Conservation (phyloP, 2,888 invertebrate species). For the Caenorhabditis virilis region DNA sequence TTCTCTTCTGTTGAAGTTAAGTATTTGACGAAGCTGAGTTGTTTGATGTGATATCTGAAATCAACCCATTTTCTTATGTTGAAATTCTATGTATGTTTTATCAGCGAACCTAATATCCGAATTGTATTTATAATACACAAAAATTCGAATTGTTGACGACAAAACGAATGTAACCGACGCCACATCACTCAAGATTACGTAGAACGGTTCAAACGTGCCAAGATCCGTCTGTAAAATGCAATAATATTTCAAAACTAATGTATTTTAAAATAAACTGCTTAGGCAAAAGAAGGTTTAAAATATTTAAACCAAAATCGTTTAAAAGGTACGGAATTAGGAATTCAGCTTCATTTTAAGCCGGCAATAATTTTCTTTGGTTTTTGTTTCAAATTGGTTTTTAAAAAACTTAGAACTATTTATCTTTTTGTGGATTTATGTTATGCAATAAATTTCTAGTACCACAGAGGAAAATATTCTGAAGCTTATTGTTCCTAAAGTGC, state of each 20-base stretch:
- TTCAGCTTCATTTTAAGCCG: too few species aligned
- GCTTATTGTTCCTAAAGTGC: too few species aligned
- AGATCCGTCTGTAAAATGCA: constrained; percentile 34
- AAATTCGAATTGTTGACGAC: constrained; percentile 51
- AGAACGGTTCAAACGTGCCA: constrained; percentile 40
- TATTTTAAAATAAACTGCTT: too few species aligned
- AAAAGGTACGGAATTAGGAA: not conserved
- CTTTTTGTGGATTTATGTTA: constrained; percentile 11
- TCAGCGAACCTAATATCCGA: constrained; percentile 39
- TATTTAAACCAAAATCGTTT: too few species aligned
- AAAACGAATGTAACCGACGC: constrained; percentile 53
- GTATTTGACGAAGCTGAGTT: not conserved
- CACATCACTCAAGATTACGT: constrained; percentile 47
- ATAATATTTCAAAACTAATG: too few species aligned
- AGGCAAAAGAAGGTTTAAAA: too few species aligned
- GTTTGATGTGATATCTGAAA: not conserved
- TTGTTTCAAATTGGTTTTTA: not conserved
- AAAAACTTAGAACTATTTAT: not conserved
- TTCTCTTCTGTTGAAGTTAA: not conserved
- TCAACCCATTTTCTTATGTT: not conserved
- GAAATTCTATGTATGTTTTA: not conserved
- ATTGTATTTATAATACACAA: constrained; percentile 60
- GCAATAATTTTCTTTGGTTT: constrained; percentile 6
- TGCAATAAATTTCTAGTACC: too few species aligned
- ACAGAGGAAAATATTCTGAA: too few species aligned